Conservation (phyloP, 1,140 invertebrate genomes). For the Eupristina koningsbergeri region DNA sequence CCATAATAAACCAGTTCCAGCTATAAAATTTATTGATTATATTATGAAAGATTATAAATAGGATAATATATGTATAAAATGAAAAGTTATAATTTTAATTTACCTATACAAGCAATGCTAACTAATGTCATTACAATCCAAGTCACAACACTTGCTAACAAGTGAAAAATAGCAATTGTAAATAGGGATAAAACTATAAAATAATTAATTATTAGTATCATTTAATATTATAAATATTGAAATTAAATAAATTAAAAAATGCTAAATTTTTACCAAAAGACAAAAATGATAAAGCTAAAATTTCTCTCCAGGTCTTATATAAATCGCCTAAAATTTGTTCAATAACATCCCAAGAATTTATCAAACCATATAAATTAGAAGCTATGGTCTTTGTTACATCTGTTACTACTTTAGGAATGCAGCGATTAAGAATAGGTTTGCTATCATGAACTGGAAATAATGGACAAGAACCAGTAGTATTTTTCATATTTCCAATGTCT, state of each 20-base stretch:
- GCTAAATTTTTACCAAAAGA: slow-evolving; percentile 79
- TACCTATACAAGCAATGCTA: slow-evolving; percentile 82
- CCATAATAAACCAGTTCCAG: slow-evolving; percentile 87
- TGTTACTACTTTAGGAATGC: slow-evolving; percentile 82
- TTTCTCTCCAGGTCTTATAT: slow-evolving; percentile 89
- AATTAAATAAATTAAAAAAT: slow-evolving; percentile 16
- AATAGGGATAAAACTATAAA: slow-evolving; percentile 85
- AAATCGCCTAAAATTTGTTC: slow-evolving; percentile 91
- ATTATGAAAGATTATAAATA: slow-evolving; percentile 14
- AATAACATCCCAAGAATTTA: slow-evolving; percentile 90
- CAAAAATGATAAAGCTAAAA: slow-evolving; percentile 85
- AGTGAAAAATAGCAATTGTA: slow-evolving; percentile 88
- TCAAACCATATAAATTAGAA: slow-evolving; percentile 82
- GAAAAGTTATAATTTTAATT: slow-evolving; percentile 51
- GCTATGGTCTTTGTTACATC: slow-evolving; percentile 77
- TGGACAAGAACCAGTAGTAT: slow-evolving; percentile 82
- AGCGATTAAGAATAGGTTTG: slow-evolving; percentile 87
- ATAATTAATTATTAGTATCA: slow-evolving; percentile 49
- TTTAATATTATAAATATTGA: slow-evolving; percentile 5
- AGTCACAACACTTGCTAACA: slow-evolving; percentile 86
- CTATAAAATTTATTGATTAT: slow-evolving; percentile 63
- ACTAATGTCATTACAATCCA: slow-evolving; percentile 90
- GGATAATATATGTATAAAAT: background rate
- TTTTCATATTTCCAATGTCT: slow-evolving; percentile 65
- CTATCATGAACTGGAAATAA: slow-evolving; percentile 82